These are phyloP conservation scores for Raja brachyura DNA, from an alignment of 2,113 vertebrate genomes.

Conservation along the genomic window DNA sequence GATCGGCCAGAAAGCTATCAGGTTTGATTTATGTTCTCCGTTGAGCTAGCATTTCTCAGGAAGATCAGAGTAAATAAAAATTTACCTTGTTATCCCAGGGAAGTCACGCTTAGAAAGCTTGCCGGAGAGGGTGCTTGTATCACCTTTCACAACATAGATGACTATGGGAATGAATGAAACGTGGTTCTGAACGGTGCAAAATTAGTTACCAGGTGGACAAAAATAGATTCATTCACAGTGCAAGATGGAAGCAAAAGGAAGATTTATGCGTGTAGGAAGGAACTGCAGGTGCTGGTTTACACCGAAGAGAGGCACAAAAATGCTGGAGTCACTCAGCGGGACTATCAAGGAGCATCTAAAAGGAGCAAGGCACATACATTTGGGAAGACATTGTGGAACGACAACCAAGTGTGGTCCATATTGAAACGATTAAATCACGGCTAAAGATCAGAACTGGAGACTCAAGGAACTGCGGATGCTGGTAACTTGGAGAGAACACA, in stretches of 20 bases:
- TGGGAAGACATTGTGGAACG: no score
- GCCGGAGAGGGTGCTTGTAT: neutral
- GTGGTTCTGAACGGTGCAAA: neutral
- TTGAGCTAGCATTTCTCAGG: neutral
- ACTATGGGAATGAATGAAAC: neutral
- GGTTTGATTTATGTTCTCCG: constrained; percentile 8
- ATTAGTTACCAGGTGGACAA: neutral
- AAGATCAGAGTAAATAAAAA: neutral
- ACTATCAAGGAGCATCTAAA: no score
- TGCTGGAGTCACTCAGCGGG: no score
- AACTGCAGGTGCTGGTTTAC: no score
- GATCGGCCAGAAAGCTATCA: neutral
- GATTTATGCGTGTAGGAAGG: neutral
- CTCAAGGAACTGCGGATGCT: no score
- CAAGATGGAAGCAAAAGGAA: neutral
- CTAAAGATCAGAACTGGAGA: no score
- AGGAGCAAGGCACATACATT: no score
- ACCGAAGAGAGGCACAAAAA: no score
- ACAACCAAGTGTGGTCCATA: no score
- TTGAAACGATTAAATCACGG: no score
- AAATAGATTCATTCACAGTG: neutral
- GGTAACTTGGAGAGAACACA: no score
- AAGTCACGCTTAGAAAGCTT: neutral
- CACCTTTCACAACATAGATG: neutral
- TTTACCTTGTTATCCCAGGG: neutral